Evolutionary conservation across 2,888 invertebrate genomes (phyloP).

Genomic region (Microchrysa polita): DNA sequence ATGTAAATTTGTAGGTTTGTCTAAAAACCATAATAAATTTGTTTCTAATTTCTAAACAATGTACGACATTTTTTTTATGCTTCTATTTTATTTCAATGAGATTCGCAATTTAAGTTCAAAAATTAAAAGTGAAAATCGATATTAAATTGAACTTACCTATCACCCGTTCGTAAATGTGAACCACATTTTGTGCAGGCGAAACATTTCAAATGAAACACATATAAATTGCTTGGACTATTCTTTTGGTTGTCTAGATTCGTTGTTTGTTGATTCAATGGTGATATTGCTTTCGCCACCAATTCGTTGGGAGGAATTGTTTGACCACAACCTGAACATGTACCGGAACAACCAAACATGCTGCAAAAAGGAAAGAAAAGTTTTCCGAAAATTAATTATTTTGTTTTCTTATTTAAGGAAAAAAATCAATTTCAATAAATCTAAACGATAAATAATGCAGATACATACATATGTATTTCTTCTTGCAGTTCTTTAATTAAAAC

Average conservation of each 20-base stretch:
- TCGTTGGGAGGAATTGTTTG: conserved; percentile 93
- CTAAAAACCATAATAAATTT: too few relatives aligned
- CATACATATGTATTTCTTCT: too few relatives aligned
- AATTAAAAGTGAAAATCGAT: too few relatives aligned
- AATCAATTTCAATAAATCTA: too few relatives aligned
- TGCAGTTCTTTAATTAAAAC: too few relatives aligned
- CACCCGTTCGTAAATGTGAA: conserved; percentile 87
- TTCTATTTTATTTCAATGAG: too few relatives aligned
- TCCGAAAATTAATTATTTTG: background rate
- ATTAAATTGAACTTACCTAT: conserved; percentile 80
- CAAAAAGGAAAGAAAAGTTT: conserved; percentile 55
- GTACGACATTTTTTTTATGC: too few relatives aligned
- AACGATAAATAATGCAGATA: too few relatives aligned
- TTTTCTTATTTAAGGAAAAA: too few relatives aligned
- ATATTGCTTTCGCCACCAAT: conserved; percentile 81
- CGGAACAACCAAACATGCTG: conserved; percentile 92
- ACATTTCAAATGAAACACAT: conserved; percentile 95
- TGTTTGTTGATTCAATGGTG: conserved; percentile 58
- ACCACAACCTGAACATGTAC: conserved; percentile 91
- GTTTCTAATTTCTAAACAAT: too few relatives aligned
- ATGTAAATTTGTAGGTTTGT: too few relatives aligned
- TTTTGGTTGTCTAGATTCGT: conserved; percentile 66
- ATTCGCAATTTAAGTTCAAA: too few relatives aligned
- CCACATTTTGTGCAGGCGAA: conserved; percentile 95
- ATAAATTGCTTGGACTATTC: conserved; percentile 67